Conservation (phyloP, 2,113 vertebrate genomes). For the Kryptolebias marmoratus region DNA sequence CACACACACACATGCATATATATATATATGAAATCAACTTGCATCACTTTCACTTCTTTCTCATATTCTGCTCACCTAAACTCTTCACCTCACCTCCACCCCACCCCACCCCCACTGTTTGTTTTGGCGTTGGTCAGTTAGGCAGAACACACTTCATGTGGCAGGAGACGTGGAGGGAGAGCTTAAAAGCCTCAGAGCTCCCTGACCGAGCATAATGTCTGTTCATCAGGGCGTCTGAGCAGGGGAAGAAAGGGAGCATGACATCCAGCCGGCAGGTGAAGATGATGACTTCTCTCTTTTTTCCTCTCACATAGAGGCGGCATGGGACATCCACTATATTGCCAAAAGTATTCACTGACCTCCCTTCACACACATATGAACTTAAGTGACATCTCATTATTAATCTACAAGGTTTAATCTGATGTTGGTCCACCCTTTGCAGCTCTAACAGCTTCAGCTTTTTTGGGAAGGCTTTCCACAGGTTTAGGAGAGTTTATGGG, state of each 20-base stretch:
- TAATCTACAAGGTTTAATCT: too few relatives aligned
- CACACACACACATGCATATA: too few relatives aligned
- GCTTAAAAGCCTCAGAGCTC: neutral
- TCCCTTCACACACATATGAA: too few relatives aligned
- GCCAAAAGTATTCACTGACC: too few relatives aligned
- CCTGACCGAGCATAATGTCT: slow-evolving; percentile 41
- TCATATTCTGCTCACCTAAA: neutral
- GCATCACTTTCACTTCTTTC: neutral
- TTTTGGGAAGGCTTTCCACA: too few relatives aligned
- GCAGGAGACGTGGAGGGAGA: slow-evolving; percentile 21
- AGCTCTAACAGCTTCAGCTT: too few relatives aligned
- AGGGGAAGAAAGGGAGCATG: slow-evolving; percentile 1
- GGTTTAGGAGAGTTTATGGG: too few relatives aligned
- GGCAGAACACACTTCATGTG: slow-evolving; percentile 36
- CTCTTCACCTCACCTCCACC: neutral
- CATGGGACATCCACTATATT: neutral
- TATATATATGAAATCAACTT: too few relatives aligned
- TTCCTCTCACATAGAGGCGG: neutral
- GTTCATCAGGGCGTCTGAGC: slow-evolving; percentile 39
- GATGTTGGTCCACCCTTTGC: too few relatives aligned
- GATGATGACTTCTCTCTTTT: slow-evolving; percentile 16
- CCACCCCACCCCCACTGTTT: slow-evolving; percentile 17
- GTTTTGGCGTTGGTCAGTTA: slow-evolving; percentile 31
- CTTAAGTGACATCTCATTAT: too few relatives aligned
- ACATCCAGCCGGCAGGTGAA: slow-evolving; percentile 23